phyloP scores from a whole-genome alignment of 2,797 vertebrate species.

The Harpagifer antarcticus region DNA sequence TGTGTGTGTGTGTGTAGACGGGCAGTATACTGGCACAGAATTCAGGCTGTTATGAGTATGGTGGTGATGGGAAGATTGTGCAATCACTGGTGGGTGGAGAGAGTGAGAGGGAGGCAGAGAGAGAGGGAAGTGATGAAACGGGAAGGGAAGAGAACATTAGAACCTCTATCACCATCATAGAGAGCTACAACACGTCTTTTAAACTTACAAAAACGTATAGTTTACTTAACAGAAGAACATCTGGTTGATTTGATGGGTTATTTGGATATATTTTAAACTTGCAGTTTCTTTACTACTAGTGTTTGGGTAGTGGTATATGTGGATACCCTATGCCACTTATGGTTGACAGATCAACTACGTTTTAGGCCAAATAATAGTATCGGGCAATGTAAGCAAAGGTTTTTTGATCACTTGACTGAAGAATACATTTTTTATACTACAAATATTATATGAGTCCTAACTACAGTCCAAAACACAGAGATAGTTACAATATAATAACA shows the following conservation, averaged over 20 bases:
- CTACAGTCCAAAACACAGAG: background rate
- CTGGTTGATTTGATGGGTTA: background rate
- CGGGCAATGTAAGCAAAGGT: too few relatives aligned
- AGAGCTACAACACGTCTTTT: conserved; percentile 22
- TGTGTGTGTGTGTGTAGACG: conserved; percentile 30
- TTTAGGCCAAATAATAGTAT: too few relatives aligned
- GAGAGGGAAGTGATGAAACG: conserved; percentile 49
- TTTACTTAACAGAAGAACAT: background rate
- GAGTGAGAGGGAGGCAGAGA: conserved; percentile 46
- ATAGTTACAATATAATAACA: background rate
- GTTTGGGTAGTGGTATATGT: background rate
- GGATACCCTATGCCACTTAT: too few relatives aligned
- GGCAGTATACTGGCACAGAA: conserved; percentile 64
- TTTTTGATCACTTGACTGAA: background rate
- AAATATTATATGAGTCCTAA: background rate
- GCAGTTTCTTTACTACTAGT: too few relatives aligned
- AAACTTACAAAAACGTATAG: background rate
- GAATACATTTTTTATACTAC: background rate
- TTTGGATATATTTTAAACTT: conserved; percentile 3
- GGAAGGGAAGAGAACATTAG: conserved; percentile 47
- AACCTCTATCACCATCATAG: conserved; percentile 35
- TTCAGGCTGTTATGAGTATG: conserved; percentile 67
- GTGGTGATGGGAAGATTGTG: conserved; percentile 75
- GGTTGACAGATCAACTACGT: too few relatives aligned
- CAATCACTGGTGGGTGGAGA: conserved; percentile 73